Percentiles rank a stretch among this genome's conserved stretches.
Evolutionary conservation across 2,797 vertebrate genomes (phyloP).

Genomic region (Malurus splendens): DNA sequence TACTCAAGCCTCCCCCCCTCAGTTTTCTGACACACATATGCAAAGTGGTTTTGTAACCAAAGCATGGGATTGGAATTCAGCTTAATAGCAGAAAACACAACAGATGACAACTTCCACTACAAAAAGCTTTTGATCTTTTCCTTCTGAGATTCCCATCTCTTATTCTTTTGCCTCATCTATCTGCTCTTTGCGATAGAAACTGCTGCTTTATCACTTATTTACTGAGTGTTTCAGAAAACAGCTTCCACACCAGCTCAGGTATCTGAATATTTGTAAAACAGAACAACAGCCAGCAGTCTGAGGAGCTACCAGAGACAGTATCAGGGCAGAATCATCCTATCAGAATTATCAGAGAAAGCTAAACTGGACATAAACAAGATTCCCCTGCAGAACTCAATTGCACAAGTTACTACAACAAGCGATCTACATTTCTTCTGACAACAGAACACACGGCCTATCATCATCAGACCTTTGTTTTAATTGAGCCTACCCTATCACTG

Average conservation of each 20-base stretch:
- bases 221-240: background rate
- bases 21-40: background rate
- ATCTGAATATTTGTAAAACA: background rate
- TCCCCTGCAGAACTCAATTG: background rate
- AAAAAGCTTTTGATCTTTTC: background rate
- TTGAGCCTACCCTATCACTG: background rate
- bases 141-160: background rate
- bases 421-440: background rate
- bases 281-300: background rate
- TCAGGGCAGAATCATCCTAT: background rate
- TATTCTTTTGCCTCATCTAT: background rate
- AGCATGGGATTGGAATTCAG: background rate
- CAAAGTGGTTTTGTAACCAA: background rate
- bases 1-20: background rate
- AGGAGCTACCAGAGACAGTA: background rate
- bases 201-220: background rate
- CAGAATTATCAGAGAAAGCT: background rate
- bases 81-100: background rate
- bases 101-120: background rate
- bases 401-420: background rate
- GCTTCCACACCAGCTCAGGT: background rate
- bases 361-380: background rate
- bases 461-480: background rate
- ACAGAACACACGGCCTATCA: background rate
- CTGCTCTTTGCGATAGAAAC: background rate